Percentiles rank a stretch among this genome's conserved stretches.
Conservation (phyloP, 1,140 invertebrate species). For the fruit fly (Drosophila melanogaster) region Release_6_plus_ISO1_MT NT_033777.3:6893501-6894000, state of each 20-base stretch:
- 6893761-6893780: slow-evolving; percentile 16
- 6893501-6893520: slow-evolving; percentile 55
- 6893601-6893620: slow-evolving; percentile 77
- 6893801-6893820: slow-evolving; percentile 51
- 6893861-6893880: slow-evolving; percentile 83
- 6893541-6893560: slow-evolving; percentile 49
- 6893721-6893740: slow-evolving; percentile 26
- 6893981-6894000: slow-evolving; percentile 67
- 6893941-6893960: slow-evolving; percentile 48
- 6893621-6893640: slow-evolving; percentile 57
- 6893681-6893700: slow-evolving; percentile 44
- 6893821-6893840: slow-evolving; percentile 57
- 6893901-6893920: slow-evolving; percentile 35
- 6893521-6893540: slow-evolving; percentile 48
- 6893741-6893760: slow-evolving; percentile 21
- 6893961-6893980: slow-evolving; percentile 55
- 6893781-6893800: slow-evolving; percentile 35
- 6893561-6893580: slow-evolving; percentile 36
- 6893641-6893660: slow-evolving; percentile 64
- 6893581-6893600: slow-evolving; percentile 45
- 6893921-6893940: slow-evolving; percentile 42
- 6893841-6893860: slow-evolving; percentile 82
- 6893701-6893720: slow-evolving; percentile 63
- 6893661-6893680: slow-evolving; percentile 62
- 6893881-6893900: slow-evolving; percentile 70